Conservation (phyloP, 2,797 vertebrate species). For the Darevskia nairensis region DNA sequence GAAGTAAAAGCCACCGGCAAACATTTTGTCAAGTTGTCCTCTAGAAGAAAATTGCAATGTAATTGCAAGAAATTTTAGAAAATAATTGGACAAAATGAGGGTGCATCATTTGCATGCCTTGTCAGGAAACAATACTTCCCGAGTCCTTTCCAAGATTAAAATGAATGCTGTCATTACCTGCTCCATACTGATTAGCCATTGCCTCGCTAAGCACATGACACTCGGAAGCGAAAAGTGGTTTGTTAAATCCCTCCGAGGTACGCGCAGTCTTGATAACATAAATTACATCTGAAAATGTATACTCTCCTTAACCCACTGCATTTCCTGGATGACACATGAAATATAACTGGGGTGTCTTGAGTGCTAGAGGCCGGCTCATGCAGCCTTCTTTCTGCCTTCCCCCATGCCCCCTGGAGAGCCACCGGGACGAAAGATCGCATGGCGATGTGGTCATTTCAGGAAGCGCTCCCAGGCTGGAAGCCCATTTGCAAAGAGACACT, state of each 20-base stretch:
- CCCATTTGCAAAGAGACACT: no score
- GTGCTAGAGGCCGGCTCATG: neutral
- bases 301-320: neutral
- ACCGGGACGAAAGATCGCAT: no score
- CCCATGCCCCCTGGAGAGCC: no score
- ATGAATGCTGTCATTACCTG: slow-evolving; percentile 18
- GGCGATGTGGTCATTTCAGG: no score
- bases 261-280: slow-evolving; percentile 23
- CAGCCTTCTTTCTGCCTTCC: slow-evolving; percentile 28
- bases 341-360: neutral
- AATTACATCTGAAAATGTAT: slow-evolving; percentile 6
- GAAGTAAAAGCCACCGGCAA: slow-evolving; percentile 21
- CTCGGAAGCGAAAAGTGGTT: neutral
- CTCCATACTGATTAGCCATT: slow-evolving; percentile 15
- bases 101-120: slow-evolving; percentile 40
- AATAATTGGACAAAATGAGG: slow-evolving; percentile 50
- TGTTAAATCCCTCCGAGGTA: slow-evolving; percentile 4
- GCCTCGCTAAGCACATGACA: neutral
- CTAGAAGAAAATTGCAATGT: slow-evolving; percentile 55
- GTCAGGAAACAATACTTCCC: slow-evolving; percentile 33
- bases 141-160: slow-evolving; percentile 30
- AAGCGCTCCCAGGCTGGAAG: no score
- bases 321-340: neutral
- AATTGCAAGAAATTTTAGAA: slow-evolving; percentile 47
- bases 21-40: slow-evolving; percentile 46